Percentiles rank a stretch among this genome's conserved stretches.
Conservation (phyloP, 2,797 vertebrate genomes). For the Melanotaenia trifasciata region DNA sequence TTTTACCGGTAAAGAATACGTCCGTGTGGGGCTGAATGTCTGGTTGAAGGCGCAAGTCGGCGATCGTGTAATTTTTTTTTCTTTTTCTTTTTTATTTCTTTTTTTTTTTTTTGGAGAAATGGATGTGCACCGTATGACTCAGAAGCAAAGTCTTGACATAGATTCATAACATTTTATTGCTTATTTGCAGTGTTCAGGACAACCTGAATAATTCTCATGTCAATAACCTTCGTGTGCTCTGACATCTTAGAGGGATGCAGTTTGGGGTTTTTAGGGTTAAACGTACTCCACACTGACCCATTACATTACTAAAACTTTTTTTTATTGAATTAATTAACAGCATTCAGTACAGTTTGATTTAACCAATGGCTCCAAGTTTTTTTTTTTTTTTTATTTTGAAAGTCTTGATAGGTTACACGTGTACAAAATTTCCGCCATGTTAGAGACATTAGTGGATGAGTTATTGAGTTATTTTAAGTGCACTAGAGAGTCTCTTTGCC, state of each 20-base stretch:
- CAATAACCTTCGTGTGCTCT: not conserved
- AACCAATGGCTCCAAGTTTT: not conserved
- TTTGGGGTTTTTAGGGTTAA: not conserved
- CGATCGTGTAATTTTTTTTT: not conserved
- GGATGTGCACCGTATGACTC: not conserved
- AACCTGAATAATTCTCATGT: not conserved
- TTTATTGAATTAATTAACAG: not conserved
- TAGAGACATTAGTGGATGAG: not conserved
- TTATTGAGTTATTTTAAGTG: not conserved
- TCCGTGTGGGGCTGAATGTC: constrained; percentile 25
- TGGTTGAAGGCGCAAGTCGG: constrained; percentile 5
- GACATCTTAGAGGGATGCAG: not conserved
- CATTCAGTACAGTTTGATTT: not conserved
- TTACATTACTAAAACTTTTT: not conserved
- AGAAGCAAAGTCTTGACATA: not conserved
- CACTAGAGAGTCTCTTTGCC: not conserved
- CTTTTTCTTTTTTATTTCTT: no score
- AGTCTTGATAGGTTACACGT: not conserved
- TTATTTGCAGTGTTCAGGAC: not conserved
- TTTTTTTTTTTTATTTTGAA: no score
- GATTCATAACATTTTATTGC: not conserved
- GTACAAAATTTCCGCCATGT: not conserved
- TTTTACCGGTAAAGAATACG: constrained; percentile 28
- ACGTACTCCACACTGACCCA: not conserved
- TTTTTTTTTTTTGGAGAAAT: not conserved